Evolutionary conservation across 2,888 invertebrate species (phyloP), one percentile per base, ranked within the genome.

Genomic region (Dysmachus trigonus): DNA sequence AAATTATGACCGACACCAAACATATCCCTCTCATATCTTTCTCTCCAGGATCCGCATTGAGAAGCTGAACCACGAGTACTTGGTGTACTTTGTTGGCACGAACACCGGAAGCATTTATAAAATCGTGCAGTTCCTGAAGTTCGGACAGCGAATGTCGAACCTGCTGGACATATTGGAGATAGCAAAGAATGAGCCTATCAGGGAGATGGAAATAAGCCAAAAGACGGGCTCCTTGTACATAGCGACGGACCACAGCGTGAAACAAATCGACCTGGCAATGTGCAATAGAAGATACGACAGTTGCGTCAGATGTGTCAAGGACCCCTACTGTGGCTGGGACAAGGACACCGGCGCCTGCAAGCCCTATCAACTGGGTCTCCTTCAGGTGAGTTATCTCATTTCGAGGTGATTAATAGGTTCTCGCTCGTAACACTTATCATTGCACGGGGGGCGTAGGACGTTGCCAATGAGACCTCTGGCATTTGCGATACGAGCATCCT

Each of bases 241-340:
- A 18, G 96, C 97, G 0, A 97, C 97, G 5, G 98, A 98, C 91
- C 95, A 95, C 89, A 94, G 96, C 89, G 96, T 98, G 82, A 95
- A 97, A 87, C 98, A 98, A 92, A 95, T 98, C 88, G 96, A 97
- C 90, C 93, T 98, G 89, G 96, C 97, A 87, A 95, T 98, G 94
- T 98, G 98, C 91, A 95, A 96, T 86, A 94, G 96, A 74, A 95
- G 98, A 89, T 98, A 98, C 93, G 97, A 97, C 92, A 97, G 97
- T 90, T 98, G 98, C 91, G 94, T 97, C 89, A 94, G 97, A 84
- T 98, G 98, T 93, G 97, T 98, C 13, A 95, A 97, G 89, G 98
- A 98, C 93, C 98, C 98, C 0, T 98, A 98, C 92, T 98, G 98
- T 91, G 98, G 98, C 51, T 98, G 98, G 98, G 98, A 98, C 91